Percentiles rank a stretch among this genome's conserved stretches.
Conservation (phyloP, 2,797 vertebrate species). For the Cuculus canorus region DNA sequence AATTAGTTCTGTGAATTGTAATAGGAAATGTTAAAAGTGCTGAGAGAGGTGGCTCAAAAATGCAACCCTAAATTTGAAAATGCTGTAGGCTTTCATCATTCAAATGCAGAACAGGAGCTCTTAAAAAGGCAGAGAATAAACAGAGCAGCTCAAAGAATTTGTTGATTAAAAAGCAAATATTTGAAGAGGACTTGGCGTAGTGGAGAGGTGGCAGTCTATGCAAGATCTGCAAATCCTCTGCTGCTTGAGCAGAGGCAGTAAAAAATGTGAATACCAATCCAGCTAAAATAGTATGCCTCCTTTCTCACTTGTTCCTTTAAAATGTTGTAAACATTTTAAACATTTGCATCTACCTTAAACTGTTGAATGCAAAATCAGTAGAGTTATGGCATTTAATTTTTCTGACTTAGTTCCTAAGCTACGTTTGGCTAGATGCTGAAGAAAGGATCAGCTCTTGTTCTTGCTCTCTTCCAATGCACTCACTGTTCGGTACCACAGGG, state of each 20-base stretch:
- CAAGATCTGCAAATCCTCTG: background rate
- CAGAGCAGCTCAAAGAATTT: background rate
- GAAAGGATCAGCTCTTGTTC: background rate
- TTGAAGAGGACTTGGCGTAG: background rate
- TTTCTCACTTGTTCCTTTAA: background rate
- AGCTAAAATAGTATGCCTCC: background rate
- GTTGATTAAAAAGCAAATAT: slow-evolving; percentile 17
- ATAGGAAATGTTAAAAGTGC: background rate
- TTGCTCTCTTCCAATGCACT: background rate
- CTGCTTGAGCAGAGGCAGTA: background rate
- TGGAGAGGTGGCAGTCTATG: slow-evolving; percentile 4
- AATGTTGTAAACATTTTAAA: background rate
- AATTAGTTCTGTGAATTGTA: background rate
- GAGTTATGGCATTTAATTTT: background rate
- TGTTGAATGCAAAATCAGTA: background rate
- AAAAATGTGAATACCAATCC: background rate
- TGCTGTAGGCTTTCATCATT: background rate
- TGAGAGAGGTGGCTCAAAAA: background rate
- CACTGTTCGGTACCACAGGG: rapidly evolving
- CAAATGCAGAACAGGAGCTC: background rate
- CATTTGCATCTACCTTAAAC: background rate
- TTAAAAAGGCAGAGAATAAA: slow-evolving; percentile 10
- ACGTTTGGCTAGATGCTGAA: background rate
- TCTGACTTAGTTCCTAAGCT: background rate
- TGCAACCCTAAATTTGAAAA: background rate